Conservation (phyloP, 2,797 vertebrate species). For the Manis pentadactyla region DNA sequence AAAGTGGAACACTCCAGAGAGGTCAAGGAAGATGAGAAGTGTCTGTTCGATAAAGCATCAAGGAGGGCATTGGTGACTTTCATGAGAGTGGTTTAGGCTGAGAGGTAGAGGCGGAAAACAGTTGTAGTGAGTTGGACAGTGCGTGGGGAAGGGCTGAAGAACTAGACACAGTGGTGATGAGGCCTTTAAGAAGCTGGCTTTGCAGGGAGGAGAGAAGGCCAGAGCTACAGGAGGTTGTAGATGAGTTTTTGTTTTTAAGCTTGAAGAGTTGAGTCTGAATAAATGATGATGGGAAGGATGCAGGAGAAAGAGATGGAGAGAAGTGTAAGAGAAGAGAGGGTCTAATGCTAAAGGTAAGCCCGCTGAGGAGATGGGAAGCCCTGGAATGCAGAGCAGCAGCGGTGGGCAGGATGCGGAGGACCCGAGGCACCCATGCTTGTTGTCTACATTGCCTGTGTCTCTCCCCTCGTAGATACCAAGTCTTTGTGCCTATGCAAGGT, state of each 20-base stretch:
- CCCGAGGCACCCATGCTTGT: background rate
- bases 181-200: background rate
- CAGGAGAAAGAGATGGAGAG: background rate
- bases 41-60: background rate
- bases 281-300: background rate
- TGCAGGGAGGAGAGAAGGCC: background rate
- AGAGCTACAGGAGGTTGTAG: background rate
- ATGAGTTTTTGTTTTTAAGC: slow-evolving; percentile 4
- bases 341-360: background rate
- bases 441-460: background rate
- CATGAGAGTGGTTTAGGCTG: background rate
- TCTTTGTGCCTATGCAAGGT: background rate
- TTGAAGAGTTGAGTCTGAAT: background rate
- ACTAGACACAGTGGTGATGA: background rate
- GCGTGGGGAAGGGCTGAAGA: background rate
- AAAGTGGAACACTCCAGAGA: background rate
- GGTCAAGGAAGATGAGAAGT: background rate
- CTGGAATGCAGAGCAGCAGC: background rate
- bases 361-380: background rate
- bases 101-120: background rate
- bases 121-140: background rate
- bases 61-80: background rate
- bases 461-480: background rate
- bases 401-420: background rate
- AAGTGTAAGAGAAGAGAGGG: background rate